Percentiles rank a stretch among this genome's conserved stretches.
These are phyloP conservation scores for Acanthopagrus latus DNA, from an alignment of 2,797 vertebrate genomes.

Conservation along the genomic window DNA sequence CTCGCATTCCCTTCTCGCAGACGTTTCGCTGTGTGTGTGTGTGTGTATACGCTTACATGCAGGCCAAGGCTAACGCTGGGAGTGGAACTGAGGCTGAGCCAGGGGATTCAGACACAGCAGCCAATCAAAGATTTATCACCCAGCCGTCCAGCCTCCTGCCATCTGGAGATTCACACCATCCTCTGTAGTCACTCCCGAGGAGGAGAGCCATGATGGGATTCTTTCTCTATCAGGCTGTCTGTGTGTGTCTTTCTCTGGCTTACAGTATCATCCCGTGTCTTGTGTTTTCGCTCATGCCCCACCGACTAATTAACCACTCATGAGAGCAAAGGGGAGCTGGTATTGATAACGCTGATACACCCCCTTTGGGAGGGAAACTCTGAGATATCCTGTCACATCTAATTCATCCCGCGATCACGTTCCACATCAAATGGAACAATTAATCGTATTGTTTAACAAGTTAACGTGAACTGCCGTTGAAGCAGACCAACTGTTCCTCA, in stretches of 20 bases:
- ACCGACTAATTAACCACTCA: constrained; percentile 55
- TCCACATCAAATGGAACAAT: constrained; percentile 14
- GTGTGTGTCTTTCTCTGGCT: constrained; percentile 29
- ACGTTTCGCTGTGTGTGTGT: constrained; percentile 45
- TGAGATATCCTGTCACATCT: constrained; percentile 44
- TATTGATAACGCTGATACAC: constrained; percentile 51
- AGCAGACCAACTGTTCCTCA: constrained; percentile 23
- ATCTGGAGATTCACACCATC: constrained; percentile 75
- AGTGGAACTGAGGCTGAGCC: constrained; percentile 66
- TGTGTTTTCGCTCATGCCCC: constrained; percentile 34
- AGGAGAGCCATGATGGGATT: constrained; percentile 59
- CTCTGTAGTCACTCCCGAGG: constrained; percentile 58
- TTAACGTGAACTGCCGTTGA: constrained; percentile 11
- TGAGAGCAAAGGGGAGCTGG: constrained; percentile 42
- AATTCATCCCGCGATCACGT: constrained; percentile 35
- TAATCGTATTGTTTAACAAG: constrained; percentile 31
- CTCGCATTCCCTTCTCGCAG: constrained; percentile 47
- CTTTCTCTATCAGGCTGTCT: constrained; percentile 54
- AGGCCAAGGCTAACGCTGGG: constrained; percentile 56
- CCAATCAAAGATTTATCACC: constrained; percentile 82
- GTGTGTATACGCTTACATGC: constrained; percentile 35
- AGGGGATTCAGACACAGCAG: constrained; percentile 74
- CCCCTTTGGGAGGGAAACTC: constrained; percentile 21
- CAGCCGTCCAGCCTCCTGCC: constrained; percentile 71
- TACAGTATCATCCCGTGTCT: constrained; percentile 43